Conservation (phyloP, 1,140 invertebrate genomes). For the Capitella teleta region DNA sequence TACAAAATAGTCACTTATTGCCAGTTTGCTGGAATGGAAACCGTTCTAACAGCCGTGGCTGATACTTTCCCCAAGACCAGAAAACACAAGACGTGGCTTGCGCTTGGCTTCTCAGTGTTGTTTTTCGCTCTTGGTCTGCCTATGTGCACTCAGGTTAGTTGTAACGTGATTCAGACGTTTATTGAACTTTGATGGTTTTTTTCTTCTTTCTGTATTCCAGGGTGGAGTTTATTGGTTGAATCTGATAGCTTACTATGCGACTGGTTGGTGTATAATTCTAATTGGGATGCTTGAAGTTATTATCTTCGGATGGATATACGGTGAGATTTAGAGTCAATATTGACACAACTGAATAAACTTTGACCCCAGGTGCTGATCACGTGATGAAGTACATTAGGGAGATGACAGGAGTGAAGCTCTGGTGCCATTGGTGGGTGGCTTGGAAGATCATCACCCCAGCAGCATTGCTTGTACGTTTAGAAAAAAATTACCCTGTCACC, state of each 20-base stretch:
- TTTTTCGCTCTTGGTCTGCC: conserved; percentile 6
- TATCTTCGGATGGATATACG: conserved; percentile 13
- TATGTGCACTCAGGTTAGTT: conserved; percentile 8
- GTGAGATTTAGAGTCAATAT: neutral
- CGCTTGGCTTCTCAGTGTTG: neutral
- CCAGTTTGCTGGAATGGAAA: conserved; percentile 11
- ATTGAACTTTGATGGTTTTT: neutral
- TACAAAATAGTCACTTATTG: neutral
- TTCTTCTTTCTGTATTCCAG: conserved; percentile 2
- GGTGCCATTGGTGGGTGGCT: conserved; percentile 12
- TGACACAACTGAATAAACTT: neutral
- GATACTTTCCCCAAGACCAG: conserved; percentile 5
- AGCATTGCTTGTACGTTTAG: conserved; percentile 8
- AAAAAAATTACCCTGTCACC: too few species aligned
- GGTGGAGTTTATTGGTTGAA: conserved; percentile 13
- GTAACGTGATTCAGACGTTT: neutral
- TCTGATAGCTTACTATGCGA: conserved; percentile 11
- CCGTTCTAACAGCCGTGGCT: conserved; percentile 3
- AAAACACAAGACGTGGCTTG: neutral
- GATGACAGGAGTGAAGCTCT: conserved; percentile 11
- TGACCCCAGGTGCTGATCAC: conserved; percentile 9
- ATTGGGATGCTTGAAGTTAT: conserved; percentile 9
- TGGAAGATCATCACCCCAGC: conserved; percentile 13
- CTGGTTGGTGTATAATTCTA: conserved; percentile 11
- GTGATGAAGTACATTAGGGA: conserved; percentile 11